These are phyloP conservation scores for Sebastolobus altivelis DNA, from an alignment of 2,797 vertebrate genomes.

Conservation along the genomic window DNA sequence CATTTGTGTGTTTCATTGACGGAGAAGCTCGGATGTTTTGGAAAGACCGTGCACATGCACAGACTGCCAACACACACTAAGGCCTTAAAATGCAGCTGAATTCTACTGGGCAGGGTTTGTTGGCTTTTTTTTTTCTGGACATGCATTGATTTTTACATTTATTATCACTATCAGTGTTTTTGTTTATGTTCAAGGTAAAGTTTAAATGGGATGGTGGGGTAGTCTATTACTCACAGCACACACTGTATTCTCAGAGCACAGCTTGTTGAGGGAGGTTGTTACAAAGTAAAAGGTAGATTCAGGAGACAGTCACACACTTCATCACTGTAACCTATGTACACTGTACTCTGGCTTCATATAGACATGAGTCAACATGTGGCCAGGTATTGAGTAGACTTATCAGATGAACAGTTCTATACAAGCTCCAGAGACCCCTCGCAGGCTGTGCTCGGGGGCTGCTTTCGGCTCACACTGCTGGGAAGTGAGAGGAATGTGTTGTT, in stretches of 20 bases:
- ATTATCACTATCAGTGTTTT: conserved; percentile 72
- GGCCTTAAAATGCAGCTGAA: conserved; percentile 77
- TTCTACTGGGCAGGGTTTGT: conserved; percentile 49
- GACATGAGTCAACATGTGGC: neutral
- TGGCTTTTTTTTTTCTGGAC: conserved; percentile 34
- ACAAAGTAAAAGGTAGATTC: conserved; percentile 52
- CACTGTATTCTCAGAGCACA: conserved; percentile 83
- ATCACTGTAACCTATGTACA: conserved; percentile 24
- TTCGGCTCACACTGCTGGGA: conserved; percentile 87
- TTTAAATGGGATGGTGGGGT: conserved; percentile 64
- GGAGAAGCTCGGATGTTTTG: conserved; percentile 31
- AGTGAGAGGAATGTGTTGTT: conserved; percentile 82
- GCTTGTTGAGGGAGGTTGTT: conserved; percentile 55
- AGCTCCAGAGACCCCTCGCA: conserved; percentile 31
- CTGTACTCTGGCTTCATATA: conserved; percentile 8
- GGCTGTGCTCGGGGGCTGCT: conserved; percentile 76
- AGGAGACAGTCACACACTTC: conserved; percentile 8
- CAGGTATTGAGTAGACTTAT: neutral
- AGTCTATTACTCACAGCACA: conserved; percentile 68
- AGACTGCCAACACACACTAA: conserved; percentile 72
- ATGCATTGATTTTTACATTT: conserved; percentile 57
- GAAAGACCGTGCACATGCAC: conserved; percentile 34
- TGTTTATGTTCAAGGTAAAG: conserved; percentile 62
- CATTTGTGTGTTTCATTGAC: conserved; percentile 54
- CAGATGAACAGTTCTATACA: neutral